Percentiles rank a stretch among this genome's conserved stretches.
Conservation (phyloP, 2,113 vertebrate genomes). For the Tiliqua scincoides region DNA sequence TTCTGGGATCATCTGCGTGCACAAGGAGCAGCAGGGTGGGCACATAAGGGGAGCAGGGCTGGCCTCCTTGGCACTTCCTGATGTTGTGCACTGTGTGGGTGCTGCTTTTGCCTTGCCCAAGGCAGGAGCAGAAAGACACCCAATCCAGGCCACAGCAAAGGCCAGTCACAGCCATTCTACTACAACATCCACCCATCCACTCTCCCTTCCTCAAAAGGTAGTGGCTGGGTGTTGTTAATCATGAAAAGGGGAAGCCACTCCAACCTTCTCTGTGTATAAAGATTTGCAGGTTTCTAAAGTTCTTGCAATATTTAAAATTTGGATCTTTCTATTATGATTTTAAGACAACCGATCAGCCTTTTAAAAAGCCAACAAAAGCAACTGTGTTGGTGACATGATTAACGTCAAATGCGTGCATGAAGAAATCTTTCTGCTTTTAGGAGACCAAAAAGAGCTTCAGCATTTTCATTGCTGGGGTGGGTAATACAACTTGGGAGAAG, state of each 20-base stretch:
- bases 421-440: not conserved
- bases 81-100: not conserved
- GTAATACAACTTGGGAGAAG: not conserved
- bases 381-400: not conserved
- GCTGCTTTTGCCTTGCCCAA: not conserved
- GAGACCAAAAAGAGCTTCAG: not conserved
- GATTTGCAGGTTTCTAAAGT: not conserved
- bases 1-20: constrained; percentile 68
- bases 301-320: not conserved
- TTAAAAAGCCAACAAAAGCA: not conserved
- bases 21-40: constrained; percentile 25
- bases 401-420: not conserved
- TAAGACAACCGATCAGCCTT: not conserved
- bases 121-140: not conserved
- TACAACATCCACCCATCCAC: not conserved
- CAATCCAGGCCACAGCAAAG: not conserved
- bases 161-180: too few species aligned
- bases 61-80: not conserved
- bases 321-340: not conserved
- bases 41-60: not conserved
- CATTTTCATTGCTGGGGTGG: not conserved
- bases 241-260: not conserved
- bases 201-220: not conserved
- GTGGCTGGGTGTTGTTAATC: not conserved
- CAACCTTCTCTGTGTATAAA: not conserved